Percentiles rank a stretch among this genome's conserved stretches.
Conservation (phyloP, 2,797 vertebrate species). For the Ispidina lecontei region DNA sequence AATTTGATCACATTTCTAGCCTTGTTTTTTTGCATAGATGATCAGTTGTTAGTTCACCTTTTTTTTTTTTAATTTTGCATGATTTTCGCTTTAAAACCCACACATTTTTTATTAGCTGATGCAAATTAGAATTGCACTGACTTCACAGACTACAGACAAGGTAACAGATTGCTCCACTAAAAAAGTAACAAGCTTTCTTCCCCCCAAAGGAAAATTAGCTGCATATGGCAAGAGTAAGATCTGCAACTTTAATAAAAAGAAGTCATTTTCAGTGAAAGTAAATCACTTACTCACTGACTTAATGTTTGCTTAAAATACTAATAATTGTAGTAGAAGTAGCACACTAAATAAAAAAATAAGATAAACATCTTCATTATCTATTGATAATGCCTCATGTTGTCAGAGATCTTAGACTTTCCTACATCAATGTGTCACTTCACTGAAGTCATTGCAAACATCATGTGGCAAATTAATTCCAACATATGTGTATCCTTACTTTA, state of each 20-base stretch:
- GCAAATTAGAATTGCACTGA: constrained; percentile 72
- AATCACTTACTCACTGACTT: constrained; percentile 47
- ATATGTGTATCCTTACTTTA: background rate
- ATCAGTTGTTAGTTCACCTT: constrained; percentile 58
- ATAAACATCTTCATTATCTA: constrained; percentile 42
- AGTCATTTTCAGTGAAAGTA: constrained; percentile 53
- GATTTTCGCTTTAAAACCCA: constrained; percentile 73
- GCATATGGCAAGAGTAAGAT: constrained; percentile 71
- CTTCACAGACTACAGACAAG: constrained; percentile 74
- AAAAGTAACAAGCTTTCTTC: constrained; percentile 70
- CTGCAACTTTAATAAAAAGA: constrained; percentile 64
- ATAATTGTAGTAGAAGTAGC: constrained; percentile 36
- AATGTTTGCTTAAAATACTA: constrained; percentile 54
- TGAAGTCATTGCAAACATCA: constrained; percentile 6
- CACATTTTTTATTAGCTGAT: constrained; percentile 73
- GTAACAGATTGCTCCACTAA: constrained; percentile 74
- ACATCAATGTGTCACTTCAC: background rate
- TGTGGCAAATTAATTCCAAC: constrained; percentile 6
- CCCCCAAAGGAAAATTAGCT: constrained; percentile 73
- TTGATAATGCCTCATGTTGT: background rate
- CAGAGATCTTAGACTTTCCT: constrained; percentile 33
- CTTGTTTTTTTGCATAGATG: constrained; percentile 58
- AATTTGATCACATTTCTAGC: constrained; percentile 60
- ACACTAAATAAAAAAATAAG: background rate
- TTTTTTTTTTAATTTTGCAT: constrained; percentile 24